Conservation (phyloP, 2,113 vertebrate species). For the Campylomormyrus numenius region DNA sequence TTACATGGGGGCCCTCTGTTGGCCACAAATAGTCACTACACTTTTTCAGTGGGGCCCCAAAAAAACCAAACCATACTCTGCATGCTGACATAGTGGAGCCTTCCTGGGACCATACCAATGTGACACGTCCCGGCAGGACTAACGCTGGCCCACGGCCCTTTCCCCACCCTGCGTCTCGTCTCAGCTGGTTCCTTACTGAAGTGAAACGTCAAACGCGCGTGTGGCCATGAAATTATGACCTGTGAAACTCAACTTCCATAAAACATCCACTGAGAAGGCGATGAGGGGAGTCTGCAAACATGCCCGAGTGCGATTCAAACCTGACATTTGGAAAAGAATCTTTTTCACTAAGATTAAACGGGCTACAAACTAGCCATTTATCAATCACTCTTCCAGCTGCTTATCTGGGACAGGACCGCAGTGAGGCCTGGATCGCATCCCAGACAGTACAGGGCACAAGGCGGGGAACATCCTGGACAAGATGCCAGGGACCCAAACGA, state of each 20-base stretch:
- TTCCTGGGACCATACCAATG: background rate
- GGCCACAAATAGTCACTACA: background rate
- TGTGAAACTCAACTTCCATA: background rate
- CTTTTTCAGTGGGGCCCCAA: background rate
- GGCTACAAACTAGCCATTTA: background rate
- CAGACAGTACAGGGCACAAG: background rate
- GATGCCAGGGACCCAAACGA: background rate
- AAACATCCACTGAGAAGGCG: background rate
- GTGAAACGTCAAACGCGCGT: background rate
- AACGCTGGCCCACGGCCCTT: background rate
- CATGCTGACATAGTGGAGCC: background rate
- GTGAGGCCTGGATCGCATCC: background rate
- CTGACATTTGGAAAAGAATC: background rate
- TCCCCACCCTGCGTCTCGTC: background rate
- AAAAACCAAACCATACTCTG: background rate
- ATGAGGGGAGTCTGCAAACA: background rate
- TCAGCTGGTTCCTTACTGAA: background rate
- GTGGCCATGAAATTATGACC: background rate
- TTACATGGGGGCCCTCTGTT: background rate
- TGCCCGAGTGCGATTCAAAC: background rate
- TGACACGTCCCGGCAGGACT: background rate
- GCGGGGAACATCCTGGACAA: background rate
- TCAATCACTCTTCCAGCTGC: background rate
- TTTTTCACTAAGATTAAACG: background rate
- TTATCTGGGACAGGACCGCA: background rate